Evolutionary conservation across 2,113 vertebrate genomes (phyloP).

Genomic region (Piprites chloris): DNA sequence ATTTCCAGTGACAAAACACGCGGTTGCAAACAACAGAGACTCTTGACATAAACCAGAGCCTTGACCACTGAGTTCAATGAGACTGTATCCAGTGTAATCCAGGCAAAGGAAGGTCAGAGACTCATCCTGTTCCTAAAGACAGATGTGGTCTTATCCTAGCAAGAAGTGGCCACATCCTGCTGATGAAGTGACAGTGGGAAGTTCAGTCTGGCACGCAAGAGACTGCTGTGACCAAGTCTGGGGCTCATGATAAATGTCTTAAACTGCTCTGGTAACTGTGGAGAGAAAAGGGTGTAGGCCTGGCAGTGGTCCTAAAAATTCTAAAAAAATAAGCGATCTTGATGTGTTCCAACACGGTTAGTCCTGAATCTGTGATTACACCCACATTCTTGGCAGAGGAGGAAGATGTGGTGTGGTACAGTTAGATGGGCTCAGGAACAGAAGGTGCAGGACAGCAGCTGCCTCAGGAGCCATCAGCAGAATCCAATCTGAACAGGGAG

Average conservation of each 20-base stretch:
- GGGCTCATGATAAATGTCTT: neutral
- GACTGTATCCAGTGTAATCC: neutral
- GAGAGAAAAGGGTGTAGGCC: neutral
- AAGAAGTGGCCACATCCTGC: neutral
- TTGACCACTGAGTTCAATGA: neutral
- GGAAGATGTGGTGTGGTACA: neutral
- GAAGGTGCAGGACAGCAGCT: neutral
- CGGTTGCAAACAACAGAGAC: neutral
- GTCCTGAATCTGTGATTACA: neutral
- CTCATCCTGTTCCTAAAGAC: neutral
- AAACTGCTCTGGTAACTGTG: neutral
- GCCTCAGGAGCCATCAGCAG: neutral
- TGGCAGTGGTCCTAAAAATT: constrained; percentile 21
- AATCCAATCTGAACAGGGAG: neutral
- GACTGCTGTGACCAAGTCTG: neutral
- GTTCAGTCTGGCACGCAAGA: neutral
- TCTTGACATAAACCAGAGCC: neutral
- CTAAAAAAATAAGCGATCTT: constrained; percentile 2
- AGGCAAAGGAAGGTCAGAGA: neutral
- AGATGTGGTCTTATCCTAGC: neutral
- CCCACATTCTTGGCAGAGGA: constrained; percentile 45
- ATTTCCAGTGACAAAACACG: neutral
- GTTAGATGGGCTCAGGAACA: neutral
- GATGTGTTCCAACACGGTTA: constrained; percentile 39
- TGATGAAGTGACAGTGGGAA: neutral